Conservation (phyloP, 2,113 vertebrate genomes). For the Equus przewalskii region DNA sequence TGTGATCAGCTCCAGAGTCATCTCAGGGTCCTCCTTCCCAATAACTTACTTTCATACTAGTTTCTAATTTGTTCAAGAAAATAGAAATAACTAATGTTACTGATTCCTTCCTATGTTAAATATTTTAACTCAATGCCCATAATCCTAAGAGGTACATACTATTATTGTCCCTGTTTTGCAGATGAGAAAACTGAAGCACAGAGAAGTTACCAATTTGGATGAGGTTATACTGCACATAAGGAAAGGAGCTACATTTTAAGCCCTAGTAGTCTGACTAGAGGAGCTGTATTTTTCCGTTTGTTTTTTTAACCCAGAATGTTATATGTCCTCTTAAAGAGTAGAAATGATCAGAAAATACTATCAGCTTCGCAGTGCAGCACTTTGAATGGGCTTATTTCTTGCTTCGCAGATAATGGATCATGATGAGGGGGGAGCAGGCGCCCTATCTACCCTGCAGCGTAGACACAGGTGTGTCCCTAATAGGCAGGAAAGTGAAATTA, state of each 20-base stretch:
- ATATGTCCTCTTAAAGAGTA: background rate
- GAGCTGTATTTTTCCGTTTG: background rate
- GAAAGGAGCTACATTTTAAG: background rate
- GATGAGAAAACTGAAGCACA: background rate
- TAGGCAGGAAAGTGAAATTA: background rate
- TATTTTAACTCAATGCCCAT: background rate
- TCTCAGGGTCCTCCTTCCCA: background rate
- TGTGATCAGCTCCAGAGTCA: background rate
- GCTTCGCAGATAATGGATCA: background rate
- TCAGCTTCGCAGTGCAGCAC: background rate
- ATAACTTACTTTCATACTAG: background rate
- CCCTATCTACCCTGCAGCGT: too few relatives aligned
- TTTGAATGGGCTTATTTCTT: background rate
- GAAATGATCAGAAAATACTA: background rate
- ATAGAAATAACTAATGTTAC: background rate
- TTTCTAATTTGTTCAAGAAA: conserved; percentile 2
- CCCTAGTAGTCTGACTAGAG: too few relatives aligned
- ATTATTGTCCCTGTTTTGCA: background rate
- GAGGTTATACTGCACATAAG: background rate
- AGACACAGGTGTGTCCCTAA: background rate
- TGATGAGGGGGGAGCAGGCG: too few relatives aligned
- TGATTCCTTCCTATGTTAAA: background rate
- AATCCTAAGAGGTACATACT: too few relatives aligned
- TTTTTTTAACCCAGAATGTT: background rate
- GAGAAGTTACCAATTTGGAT: background rate